Evolutionary conservation across 2,888 invertebrate species (phyloP), one percentile per base, ranked within the genome.

Genomic region (Megalurothrips usitatus): DNA sequence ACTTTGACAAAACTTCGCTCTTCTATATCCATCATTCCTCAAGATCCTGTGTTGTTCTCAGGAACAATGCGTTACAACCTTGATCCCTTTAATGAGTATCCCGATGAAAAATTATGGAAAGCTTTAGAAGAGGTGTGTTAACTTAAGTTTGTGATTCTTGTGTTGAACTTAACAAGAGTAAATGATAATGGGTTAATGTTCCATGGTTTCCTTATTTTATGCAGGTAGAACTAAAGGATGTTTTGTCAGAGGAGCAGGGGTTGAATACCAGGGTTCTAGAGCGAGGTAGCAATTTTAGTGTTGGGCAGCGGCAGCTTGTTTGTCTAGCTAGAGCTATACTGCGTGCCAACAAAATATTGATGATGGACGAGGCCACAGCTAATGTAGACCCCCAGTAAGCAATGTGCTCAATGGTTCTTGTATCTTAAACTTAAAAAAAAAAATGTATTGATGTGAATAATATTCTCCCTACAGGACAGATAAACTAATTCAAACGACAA

Each of bases 351-450:
- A 92, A 91, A 84, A 93, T 97, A 83, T 89, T 97, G 0, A 93
- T 97, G 84, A 89, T 97, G 84, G 97, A 97, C 86, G 97, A 97
- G 87, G 97, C 97, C n/a, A 97, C 97, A 0, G 96, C 97, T 1
- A 97, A 96, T 86, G 96, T 97, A 12, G 96, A 97, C 88, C 94
- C 94, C 14, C 94, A 94, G 90, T 93, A 85, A 90, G 91, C 89
- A 82, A 14, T 79, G 82, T n/a, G 63, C 43, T 58, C 12, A 48
- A 4, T n/a, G 9, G 63, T 11, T 14, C 23, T 26, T 12, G n/a
- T 82, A 8, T 78, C n/a, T 78, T 78, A 9, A 19, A 8, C 49
- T 49, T 34, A 0, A 28, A 17, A 34, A 34, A 19, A 81, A 0
- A 48, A 34, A 26, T 6, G 26, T 8, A n/a, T 14, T 19, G 17